Base-by-base conservation (phyloP, 2,113 vertebrate genomes). In the Gambusia affinis region DNA sequence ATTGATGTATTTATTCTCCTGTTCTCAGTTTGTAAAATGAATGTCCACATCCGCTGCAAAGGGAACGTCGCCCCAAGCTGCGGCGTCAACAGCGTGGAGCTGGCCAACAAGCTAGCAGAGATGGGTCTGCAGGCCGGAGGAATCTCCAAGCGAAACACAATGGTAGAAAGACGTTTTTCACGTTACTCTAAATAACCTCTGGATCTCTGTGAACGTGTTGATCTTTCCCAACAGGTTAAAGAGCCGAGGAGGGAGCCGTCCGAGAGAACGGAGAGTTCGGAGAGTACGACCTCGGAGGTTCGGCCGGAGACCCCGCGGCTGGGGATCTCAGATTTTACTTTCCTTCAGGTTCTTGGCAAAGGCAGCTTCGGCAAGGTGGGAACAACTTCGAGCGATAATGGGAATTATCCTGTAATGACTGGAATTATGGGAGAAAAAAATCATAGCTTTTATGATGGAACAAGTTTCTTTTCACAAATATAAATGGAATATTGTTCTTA, bases 291-390 rank as follows among this genome's bases (percentile, higher is more conserved):
- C 66, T 39, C 8, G 0, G 33, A 74, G 10, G 27, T 8, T 22
- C 79, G 83, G 74, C 81, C 73, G 12, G 82, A 91, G 72, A 33
- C 28, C 6, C 85, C 82, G 35, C 81, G 64, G 1, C 87, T 97
- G 5, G 96, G 96, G 51, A 95, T 99, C 39, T 87, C 95, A 31
- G 94, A 97, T 90, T 96, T 99, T 74, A 95, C 95, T 0, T 98
- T 99, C 82, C 94, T 99, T 72, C 96, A 98, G 73, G 97, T 99
- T 0, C 78, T 99, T 39, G 98, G 98, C 29, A 99, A 99, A 76
- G 98, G 98, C 79, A 99, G 98, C 88, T 99, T 99, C 84, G 98
- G 98, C 85, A 99, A 99, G 96, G 98, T 98, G 88, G 92, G 95
- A 39, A 44, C 60, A 17, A 68, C 0, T 8, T 35, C 24, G 73